Percentiles rank a stretch among this genome's conserved stretches.
These are phyloP conservation scores for Sterna hirundo DNA, from an alignment of 2,113 vertebrate genomes.

Conservation along the genomic window DNA sequence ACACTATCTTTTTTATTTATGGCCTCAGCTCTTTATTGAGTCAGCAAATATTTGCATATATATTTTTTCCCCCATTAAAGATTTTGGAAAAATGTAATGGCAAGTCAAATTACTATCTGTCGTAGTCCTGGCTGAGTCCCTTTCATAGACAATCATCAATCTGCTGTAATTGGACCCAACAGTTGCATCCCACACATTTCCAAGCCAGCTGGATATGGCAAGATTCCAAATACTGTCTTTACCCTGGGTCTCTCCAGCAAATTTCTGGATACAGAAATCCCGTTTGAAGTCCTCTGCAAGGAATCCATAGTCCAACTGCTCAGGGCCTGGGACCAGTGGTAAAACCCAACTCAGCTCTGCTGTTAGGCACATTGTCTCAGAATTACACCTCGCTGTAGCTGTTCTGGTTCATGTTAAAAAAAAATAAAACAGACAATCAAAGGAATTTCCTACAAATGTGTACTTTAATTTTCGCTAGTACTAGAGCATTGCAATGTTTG, in stretches of 20 bases:
- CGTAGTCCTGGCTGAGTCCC: not conserved
- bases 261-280: not conserved
- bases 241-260: not conserved
- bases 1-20: not conserved
- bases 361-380: not conserved
- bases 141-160: not conserved
- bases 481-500: not conserved
- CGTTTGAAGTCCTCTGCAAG: not conserved
- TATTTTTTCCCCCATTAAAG: not conserved
- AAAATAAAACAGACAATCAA: not conserved
- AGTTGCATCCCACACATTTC: not conserved
- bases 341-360: not conserved
- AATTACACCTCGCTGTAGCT: not conserved
- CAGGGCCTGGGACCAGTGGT: not conserved
- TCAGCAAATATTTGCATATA: not conserved
- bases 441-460: not conserved
- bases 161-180: not conserved
- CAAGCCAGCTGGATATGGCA: not conserved
- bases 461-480: not conserved
- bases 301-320: not conserved
- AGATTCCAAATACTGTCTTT: not conserved
- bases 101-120: constrained; percentile 5
- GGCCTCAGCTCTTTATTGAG: not conserved
- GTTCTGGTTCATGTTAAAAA: not conserved
- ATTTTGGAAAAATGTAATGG: not conserved